phyloP scores from a whole-genome alignment of 53 echinoderm and acorn worm genomes.

The Holothuria leucospilota region DNA sequence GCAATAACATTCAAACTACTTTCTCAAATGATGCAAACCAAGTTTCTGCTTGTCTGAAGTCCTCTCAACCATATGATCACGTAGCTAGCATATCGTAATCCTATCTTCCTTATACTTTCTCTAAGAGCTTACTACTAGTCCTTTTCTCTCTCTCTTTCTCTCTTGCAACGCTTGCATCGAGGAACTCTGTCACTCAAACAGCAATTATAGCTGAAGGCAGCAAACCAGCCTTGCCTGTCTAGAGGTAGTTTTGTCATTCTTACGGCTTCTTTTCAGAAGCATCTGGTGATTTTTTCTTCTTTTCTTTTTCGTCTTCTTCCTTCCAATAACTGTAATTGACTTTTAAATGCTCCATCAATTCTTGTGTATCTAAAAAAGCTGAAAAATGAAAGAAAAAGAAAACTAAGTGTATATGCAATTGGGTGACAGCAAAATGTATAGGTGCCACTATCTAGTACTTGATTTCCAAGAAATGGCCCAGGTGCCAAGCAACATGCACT shows the following conservation, averaged over 20 bases:
- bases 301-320: slow-evolving; percentile 81
- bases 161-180: too few species aligned
- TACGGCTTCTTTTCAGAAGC: slow-evolving; percentile 39
- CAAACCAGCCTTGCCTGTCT: background rate
- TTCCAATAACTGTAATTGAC: slow-evolving; percentile 94
- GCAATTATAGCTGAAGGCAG: background rate
- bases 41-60: too few species aligned
- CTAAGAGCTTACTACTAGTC: background rate
- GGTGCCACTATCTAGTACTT: background rate
- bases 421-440: background rate
- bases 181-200: background rate
- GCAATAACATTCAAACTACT: too few species aligned
- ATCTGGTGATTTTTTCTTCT: slow-evolving; percentile 55
- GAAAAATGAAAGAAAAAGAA: background rate
- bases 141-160: background rate
- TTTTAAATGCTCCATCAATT: slow-evolving; percentile 90
- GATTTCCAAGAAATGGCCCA: too few species aligned
- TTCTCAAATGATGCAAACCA: too few species aligned
- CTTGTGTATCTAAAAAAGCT: slow-evolving; percentile 92
- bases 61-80: too few species aligned
- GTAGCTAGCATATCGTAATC: too few species aligned
- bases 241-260: background rate
- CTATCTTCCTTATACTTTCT: background rate
- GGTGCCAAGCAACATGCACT: too few species aligned
- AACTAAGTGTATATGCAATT: background rate